These are phyloP conservation scores for Tigriopus japonicus DNA, from an alignment of 1,140 invertebrate species.

Conservation along the genomic window DNA sequence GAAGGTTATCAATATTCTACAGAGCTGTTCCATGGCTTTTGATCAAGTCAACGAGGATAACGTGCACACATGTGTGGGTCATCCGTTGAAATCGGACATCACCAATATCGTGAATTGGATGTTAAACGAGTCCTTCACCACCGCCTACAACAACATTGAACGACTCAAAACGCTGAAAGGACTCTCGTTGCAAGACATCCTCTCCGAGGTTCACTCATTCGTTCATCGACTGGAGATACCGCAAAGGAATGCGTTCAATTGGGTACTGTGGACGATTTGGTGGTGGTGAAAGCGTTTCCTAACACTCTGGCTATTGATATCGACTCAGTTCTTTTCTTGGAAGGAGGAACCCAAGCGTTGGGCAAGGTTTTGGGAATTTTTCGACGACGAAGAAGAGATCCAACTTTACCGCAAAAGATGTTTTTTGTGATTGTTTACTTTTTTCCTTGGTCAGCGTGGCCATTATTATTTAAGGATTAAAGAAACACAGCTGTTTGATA, in stretches of 20 bases:
- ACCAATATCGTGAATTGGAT: slow-evolving; percentile 71
- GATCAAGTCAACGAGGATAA: slow-evolving; percentile 53
- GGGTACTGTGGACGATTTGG: slow-evolving; percentile 53
- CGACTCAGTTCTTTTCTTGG: slow-evolving; percentile 60
- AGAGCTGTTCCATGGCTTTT: slow-evolving; percentile 69
- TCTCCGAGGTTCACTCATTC: slow-evolving; percentile 28
- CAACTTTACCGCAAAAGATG: no score
- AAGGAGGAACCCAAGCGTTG: slow-evolving; percentile 44
- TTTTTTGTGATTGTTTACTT: no score
- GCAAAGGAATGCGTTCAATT: slow-evolving; percentile 43
- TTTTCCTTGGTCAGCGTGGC: no score
- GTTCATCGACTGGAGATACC: slow-evolving; percentile 22
- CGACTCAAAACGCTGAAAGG: slow-evolving; percentile 18
- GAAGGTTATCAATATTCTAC: slow-evolving; percentile 76
- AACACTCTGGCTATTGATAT: slow-evolving; percentile 54
- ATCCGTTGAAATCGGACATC: slow-evolving; percentile 76
- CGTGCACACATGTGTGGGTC: slow-evolving; percentile 90
- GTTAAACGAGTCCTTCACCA: slow-evolving; percentile 60
- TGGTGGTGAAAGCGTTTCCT: slow-evolving; percentile 44
- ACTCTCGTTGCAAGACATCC: slow-evolving; percentile 22
- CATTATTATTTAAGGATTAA: no score
- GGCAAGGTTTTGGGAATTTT: slow-evolving; percentile 68
- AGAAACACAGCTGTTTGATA: no score
- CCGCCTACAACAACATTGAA: slow-evolving; percentile 64
- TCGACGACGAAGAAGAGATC: slow-evolving; percentile 68